These are phyloP conservation scores for Ormyrus nitidulus DNA, from an alignment of 2,888 invertebrate genomes.

Conservation along the genomic window DNA sequence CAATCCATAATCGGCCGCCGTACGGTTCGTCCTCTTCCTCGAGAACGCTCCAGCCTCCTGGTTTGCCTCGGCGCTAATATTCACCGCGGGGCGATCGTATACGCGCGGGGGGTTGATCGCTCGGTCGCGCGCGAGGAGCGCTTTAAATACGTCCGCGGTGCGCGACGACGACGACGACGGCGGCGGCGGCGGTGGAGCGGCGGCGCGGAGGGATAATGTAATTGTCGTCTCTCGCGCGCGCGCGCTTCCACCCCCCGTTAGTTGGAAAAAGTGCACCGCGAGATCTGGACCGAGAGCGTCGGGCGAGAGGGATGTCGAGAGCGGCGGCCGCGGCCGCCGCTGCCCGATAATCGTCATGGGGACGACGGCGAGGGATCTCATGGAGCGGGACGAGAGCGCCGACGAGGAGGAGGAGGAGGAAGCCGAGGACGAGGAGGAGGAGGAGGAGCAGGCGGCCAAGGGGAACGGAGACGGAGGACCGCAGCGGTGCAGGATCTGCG, in stretches of 20 bases:
- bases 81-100: too few relatives aligned
- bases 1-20: slow-evolving; percentile 48
- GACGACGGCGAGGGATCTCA: slow-evolving; percentile 59
- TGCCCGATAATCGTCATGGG: slow-evolving; percentile 56
- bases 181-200: background rate
- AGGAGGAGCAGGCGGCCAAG: background rate
- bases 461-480: slow-evolving; percentile 47
- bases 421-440: slow-evolving; percentile 20
- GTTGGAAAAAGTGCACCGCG: too few relatives aligned
- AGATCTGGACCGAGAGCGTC: too few relatives aligned
- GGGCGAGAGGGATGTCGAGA: background rate
- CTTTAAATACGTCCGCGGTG: background rate
- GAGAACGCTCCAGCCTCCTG: background rate
- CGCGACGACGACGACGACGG: background rate
- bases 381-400: slow-evolving; percentile 50
- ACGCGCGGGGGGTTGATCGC: background rate
- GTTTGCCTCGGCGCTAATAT: background rate
- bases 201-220: slow-evolving; percentile 28
- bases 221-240: slow-evolving; percentile 13
- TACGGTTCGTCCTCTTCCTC: background rate
- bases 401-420: slow-evolving; percentile 54
- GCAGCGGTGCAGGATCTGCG: slow-evolving; percentile 80
- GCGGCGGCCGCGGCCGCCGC: background rate
- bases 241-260: too few relatives aligned
- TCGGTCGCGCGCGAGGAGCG: background rate